phyloP scores from a whole-genome alignment of 2,113 vertebrate genomes.

The Narcine bancroftii region DNA sequence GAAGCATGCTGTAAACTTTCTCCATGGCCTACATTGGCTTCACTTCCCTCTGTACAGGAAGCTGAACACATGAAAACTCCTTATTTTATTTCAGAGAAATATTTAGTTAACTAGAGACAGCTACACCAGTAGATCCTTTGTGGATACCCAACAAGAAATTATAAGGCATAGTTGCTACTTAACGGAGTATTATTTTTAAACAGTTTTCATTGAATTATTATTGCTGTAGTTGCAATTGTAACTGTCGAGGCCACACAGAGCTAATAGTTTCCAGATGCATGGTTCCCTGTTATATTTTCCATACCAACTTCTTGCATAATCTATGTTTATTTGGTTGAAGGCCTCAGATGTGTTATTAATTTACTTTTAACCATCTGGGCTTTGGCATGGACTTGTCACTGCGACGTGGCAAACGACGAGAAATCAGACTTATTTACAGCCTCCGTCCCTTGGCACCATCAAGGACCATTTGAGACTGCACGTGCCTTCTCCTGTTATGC shows the following conservation, averaged over 20 bases:
- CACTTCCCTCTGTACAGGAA: not conserved
- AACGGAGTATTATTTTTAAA: not conserved
- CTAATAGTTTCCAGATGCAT: slow-evolving; percentile 32
- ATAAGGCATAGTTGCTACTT: not conserved
- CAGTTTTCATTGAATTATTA: not conserved
- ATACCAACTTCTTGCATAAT: not conserved
- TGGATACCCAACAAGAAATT: not conserved
- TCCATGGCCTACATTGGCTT: not conserved
- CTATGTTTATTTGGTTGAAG: slow-evolving; percentile 9
- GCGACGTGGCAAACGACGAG: not conserved
- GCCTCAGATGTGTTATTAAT: slow-evolving; percentile 17
- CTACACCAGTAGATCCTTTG: not conserved
- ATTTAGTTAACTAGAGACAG: not conserved
- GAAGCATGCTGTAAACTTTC: not conserved
- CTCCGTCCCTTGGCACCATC: not conserved
- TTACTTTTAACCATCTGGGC: not conserved
- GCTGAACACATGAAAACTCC: not conserved
- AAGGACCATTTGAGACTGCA: slow-evolving; percentile 1
- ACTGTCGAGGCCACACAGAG: slow-evolving; percentile 5
- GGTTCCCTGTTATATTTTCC: slow-evolving; percentile 5
- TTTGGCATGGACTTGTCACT: not conserved
- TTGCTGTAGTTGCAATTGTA: slow-evolving; percentile 15
- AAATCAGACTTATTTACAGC: not conserved
- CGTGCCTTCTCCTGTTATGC: not conserved
- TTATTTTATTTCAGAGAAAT: not conserved